phyloP scores from a whole-genome alignment of 2,888 invertebrate species.

The Drosophila formosana region DNA sequence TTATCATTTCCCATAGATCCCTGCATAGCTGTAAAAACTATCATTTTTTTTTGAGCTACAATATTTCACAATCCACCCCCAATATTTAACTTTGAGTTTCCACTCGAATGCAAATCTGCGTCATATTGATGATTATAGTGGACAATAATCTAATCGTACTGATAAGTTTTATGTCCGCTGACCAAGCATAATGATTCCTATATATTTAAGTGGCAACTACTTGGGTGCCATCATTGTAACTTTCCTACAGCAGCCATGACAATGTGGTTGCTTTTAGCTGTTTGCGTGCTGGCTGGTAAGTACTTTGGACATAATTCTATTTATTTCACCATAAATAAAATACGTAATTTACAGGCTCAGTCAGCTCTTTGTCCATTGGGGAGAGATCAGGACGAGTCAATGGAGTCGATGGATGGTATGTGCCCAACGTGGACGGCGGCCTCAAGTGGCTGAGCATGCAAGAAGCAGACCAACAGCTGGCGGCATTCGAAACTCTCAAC shows the following conservation, averaged over 20 bases:
- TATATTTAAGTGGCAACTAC: conserved; percentile 42
- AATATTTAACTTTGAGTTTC: conserved; percentile 2
- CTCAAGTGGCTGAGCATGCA: conserved; percentile 54
- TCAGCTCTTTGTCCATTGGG: conserved; percentile 49
- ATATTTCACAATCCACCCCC: background rate
- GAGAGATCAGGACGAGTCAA: conserved; percentile 39
- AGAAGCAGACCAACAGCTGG: conserved; percentile 46
- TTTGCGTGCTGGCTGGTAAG: conserved; percentile 59
- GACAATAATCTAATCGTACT: conserved; percentile 35
- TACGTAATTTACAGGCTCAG: conserved; percentile 10
- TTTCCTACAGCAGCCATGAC: conserved; percentile 41
- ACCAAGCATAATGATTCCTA: conserved; percentile 16
- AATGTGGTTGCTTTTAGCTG: conserved; percentile 45
- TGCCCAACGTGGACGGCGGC: conserved; percentile 58
- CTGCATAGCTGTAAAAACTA: no score
- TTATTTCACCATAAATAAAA: background rate
- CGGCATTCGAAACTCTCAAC: conserved; percentile 44
- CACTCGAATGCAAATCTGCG: conserved; percentile 16
- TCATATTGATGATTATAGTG: background rate
- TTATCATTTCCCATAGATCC: no score
- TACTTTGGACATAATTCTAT: conserved; percentile 29
- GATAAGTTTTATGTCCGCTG: conserved; percentile 31
- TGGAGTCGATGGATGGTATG: conserved; percentile 72
- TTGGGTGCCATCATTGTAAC: conserved; percentile 28
- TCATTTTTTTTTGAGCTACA: no score